phyloP scores from a whole-genome alignment of 2,888 invertebrate species.

The Helleia helle region DNA sequence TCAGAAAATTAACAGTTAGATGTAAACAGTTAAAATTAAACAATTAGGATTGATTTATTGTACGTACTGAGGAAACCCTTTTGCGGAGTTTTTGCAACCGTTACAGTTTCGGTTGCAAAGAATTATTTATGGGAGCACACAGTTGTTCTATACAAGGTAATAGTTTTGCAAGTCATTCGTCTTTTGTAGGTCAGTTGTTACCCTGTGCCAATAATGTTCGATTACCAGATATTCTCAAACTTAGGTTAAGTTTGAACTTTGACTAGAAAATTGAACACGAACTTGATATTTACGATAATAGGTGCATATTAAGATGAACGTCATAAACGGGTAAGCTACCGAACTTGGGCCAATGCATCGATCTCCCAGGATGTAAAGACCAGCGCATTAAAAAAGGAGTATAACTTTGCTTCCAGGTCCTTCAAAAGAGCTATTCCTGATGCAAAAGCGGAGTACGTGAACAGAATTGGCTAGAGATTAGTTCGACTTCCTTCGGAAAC shows the following conservation, averaged over 20 bases:
- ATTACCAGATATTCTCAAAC: slow-evolving; percentile 35
- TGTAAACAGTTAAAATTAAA: slow-evolving; percentile 5
- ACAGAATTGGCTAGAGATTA: no score
- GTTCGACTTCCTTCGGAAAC: no score
- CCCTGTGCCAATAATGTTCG: slow-evolving; percentile 34
- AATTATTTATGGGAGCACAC: slow-evolving; percentile 56
- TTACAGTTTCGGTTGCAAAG: slow-evolving; percentile 47
- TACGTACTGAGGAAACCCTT: slow-evolving; percentile 32
- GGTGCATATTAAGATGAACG: slow-evolving; percentile 15
- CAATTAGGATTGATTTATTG: slow-evolving; percentile 27
- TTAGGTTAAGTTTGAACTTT: no score
- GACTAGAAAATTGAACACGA: background rate
- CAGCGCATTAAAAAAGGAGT: no score
- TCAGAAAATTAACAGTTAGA: background rate
- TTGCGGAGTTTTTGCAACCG: slow-evolving; percentile 46
- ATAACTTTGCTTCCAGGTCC: no score
- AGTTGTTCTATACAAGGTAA: slow-evolving; percentile 50
- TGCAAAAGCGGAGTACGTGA: no score
- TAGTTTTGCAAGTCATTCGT: slow-evolving; percentile 57
- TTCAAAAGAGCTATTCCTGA: no score
- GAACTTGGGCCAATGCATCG: no score
- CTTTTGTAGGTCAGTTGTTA: slow-evolving; percentile 61
- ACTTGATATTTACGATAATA: no score
- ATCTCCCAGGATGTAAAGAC: no score
- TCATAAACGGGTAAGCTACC: no score